Evolutionary conservation across 1,140 invertebrate genomes (phyloP), one percentile per base, ranked within the genome.

Genomic region (Brachionus paranguensis): DNA sequence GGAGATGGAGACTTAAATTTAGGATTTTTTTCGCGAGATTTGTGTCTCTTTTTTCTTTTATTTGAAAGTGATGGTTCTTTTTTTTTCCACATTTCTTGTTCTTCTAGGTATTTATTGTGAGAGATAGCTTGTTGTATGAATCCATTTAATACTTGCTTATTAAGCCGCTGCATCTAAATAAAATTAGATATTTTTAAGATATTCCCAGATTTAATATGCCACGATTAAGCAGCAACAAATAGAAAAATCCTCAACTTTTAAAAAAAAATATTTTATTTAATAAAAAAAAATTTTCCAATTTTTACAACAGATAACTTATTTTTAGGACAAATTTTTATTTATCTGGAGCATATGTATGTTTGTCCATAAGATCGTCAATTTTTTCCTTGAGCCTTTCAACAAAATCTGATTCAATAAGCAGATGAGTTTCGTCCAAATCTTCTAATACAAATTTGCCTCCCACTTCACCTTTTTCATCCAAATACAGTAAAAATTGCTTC

Each of bases 401-500:
- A 86, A 97, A 96, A 86, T 99, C 97, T 14, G 93, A 91, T 11
- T 95, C 94, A 85, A 99, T 96, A 86, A 99, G 98, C 1, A 99
- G 88, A 90, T 98, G 96, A 85, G 92, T 95, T 86, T 98, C 96
- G 87, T 99, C 97, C 83, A 99, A 91, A 90, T 99, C 96, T 83
- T 91, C 89, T 17, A 91, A 86, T 3, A 99, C 96, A 90, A 99
- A 99, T 90, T 96, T 96, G 86, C 92, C 92, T 86, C 96, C 96
- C 12, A 99, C 90, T 33, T 94, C 94, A 76, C 94, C 90, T 7
- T 94, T 97, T 88, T 99, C 97, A 88, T 99, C 97, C 87, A 99
- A 90, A 91, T 99, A 95, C 0, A 99, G 91, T 3, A 99, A 90
- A 89, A 99, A 98, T 90, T 99, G 96, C 93, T 98, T 98, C 96